Evolutionary conservation across 2,888 invertebrate species (phyloP), one percentile per base, ranked within the genome.

Genomic region (Acanthopleura granulata): DNA sequence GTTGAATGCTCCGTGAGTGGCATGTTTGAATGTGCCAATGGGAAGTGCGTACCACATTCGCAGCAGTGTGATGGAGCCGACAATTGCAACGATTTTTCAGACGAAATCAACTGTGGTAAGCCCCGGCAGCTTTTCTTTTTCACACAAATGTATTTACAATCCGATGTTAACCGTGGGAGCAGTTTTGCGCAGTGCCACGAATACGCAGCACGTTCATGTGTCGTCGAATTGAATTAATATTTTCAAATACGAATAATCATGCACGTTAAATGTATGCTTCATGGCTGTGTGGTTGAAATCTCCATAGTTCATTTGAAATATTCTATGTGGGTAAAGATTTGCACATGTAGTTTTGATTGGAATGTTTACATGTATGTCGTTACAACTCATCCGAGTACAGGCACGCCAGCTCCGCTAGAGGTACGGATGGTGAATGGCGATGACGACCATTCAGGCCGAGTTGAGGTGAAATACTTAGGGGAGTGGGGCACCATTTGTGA

Each of bases 1-100:
- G 71, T 71, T 49, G 49, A 71, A 27, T 71, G 71, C 40, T 16
- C 71, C n/a, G 71, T 18, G 4, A 25, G 40, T 22, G 40, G n/a
- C 49, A 18, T 71, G 86, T 94, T 93, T 82, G 89, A 92, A 51
- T 95, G 95, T 85, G 90, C 90, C 12, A 94, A 93, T 77, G 80
- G 82, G 0, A 82, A 81, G 15, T 89, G 88, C 79, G 80, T 89
- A 0, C 66, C 80, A 9, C 51, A 40, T 0, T 62, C 29, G 22
- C 71, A 77, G 29, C 77, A 82, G 16, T 89, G 88, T 80, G 80
- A 89, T 78, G 80, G 83, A 0, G 66, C 75, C 4, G 84, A 86
- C 72, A 83, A 89, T 73, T 89, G 88, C 75, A 82, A 81, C 16
- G 89, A 89, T 75, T 79, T 84, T 22, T 84, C 86, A 27, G 89